Percentiles rank a stretch among this genome's conserved stretches.
Conservation (phyloP, 1,140 invertebrate species). For the Saxidomus purpurata region DNA sequence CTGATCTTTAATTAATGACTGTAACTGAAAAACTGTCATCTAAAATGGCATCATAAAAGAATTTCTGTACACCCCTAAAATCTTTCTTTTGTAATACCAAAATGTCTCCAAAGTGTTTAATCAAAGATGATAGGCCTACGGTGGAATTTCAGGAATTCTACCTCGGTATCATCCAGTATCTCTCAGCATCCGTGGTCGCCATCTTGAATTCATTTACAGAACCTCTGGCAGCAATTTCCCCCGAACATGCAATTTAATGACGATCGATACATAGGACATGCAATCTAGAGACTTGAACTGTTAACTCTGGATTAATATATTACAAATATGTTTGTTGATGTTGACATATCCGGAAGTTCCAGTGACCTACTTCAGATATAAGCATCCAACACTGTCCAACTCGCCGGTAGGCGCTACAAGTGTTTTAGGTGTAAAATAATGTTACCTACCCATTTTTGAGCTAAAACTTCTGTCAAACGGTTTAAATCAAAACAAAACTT, state of each 20-base stretch:
- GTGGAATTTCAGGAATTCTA: conserved; percentile 1
- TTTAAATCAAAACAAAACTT: not conserved
- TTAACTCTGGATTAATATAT: not conserved
- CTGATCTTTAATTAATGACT: too few species aligned
- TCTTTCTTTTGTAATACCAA: too few species aligned
- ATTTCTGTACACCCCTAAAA: too few species aligned
- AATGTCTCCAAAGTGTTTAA: not conserved
- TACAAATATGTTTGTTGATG: conserved; percentile 20
- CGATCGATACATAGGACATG: not conserved
- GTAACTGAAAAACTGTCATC: too few species aligned
- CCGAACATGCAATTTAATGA: not conserved
- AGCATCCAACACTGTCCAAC: conserved; percentile 19
- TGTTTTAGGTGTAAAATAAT: not conserved
- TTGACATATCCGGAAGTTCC: conserved; percentile 1
- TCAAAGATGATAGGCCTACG: not conserved
- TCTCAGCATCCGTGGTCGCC: conserved; percentile 27
- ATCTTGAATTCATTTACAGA: conserved; percentile 46
- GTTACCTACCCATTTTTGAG: conserved; percentile 12
- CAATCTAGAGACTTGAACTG: not conserved
- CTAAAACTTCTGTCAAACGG: not conserved
- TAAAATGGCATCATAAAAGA: too few species aligned
- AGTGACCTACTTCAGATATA: conserved; percentile 3
- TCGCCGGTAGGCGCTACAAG: conserved; percentile 41
- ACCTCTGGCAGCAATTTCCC: not conserved
- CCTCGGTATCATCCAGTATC: not conserved